These are phyloP conservation scores for Hirundichthys speculiger DNA, from an alignment of 2,113 vertebrate genomes.

Conservation along the genomic window DNA sequence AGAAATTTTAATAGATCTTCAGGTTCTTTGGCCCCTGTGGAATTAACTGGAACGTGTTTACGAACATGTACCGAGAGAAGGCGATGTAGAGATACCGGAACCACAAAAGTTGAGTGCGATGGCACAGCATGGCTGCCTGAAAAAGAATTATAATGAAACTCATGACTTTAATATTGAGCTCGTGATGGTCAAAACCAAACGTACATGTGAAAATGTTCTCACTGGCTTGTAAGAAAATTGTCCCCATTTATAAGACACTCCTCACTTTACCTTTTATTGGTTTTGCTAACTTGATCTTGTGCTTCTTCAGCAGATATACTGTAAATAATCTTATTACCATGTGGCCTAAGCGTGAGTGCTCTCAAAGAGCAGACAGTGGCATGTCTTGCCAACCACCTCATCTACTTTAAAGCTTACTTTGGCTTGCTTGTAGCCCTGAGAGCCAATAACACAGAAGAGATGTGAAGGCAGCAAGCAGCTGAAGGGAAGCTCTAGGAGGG, in stretches of 20 bases:
- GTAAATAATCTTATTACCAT: neutral
- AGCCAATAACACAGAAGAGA: slow-evolving; percentile 80
- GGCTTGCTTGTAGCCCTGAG: slow-evolving; percentile 82
- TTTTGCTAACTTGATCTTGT: neutral
- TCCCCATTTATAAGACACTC: too few relatives aligned
- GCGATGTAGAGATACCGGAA: slow-evolving; percentile 89
- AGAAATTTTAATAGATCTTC: slow-evolving; percentile 72
- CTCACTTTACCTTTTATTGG: too few relatives aligned
- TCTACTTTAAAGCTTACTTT: slow-evolving; percentile 80
- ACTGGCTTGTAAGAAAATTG: too few relatives aligned
- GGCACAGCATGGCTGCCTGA: slow-evolving; percentile 91
- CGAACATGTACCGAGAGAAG: slow-evolving; percentile 91
- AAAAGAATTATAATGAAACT: neutral
- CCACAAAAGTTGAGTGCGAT: slow-evolving; percentile 92
- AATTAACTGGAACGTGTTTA: slow-evolving; percentile 89
- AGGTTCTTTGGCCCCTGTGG: slow-evolving; percentile 61
- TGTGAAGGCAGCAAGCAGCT: slow-evolving; percentile 81
- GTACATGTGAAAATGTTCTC: too few relatives aligned
- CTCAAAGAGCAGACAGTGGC: slow-evolving; percentile 1
- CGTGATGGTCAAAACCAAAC: too few relatives aligned
- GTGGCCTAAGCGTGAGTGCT: neutral
- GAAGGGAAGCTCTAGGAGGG: slow-evolving; percentile 87
- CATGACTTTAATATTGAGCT: too few relatives aligned
- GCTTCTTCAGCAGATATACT: slow-evolving; percentile 9
- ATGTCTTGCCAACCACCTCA: slow-evolving; percentile 18